These are phyloP conservation scores for Scleropages formosus DNA, from an alignment of 2,797 vertebrate species.

Conservation along the genomic window DNA sequence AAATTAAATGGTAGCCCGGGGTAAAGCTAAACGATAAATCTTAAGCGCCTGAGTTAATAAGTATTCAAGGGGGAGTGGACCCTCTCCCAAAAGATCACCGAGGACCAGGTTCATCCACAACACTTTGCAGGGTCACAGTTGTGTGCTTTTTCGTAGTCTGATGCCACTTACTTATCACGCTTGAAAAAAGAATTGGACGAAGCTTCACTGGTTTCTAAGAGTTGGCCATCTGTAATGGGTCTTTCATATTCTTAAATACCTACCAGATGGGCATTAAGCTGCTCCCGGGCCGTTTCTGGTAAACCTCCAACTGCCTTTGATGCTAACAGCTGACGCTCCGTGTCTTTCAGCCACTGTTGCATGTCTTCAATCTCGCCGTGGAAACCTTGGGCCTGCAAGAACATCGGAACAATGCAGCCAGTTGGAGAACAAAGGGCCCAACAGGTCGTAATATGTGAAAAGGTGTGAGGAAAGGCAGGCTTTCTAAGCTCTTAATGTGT, in stretches of 20 bases:
- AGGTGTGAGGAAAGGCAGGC: not conserved
- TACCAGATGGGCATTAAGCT: constrained; percentile 97
- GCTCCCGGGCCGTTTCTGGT: constrained; percentile 95
- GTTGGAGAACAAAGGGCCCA: constrained; percentile 63
- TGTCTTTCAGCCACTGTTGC: constrained; percentile 97
- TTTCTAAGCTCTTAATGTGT: not conserved
- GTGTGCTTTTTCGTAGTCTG: constrained; percentile 40
- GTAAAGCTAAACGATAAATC: constrained; percentile 15
- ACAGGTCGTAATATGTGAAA: not conserved
- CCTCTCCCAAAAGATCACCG: constrained; percentile 45
- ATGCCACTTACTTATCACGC: constrained; percentile 66
- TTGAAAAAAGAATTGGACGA: constrained; percentile 44
- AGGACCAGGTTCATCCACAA: constrained; percentile 49
- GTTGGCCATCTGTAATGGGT: constrained; percentile 64
- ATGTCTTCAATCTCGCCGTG: constrained; percentile 98
- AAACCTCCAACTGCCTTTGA: constrained; percentile 96
- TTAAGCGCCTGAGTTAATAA: constrained; percentile 38
- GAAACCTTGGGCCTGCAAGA: constrained; percentile 96
- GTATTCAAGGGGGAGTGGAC: constrained; percentile 46
- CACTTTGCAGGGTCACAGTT: constrained; percentile 30
- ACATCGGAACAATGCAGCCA: constrained; percentile 59
- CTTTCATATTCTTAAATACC: constrained; percentile 72
- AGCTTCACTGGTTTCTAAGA: constrained; percentile 50
- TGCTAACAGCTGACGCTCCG: constrained; percentile 93
- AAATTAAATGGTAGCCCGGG: constrained; percentile 14